Evolutionary conservation across 2,888 invertebrate species (phyloP).

Genomic region (Portevinia maculata): DNA sequence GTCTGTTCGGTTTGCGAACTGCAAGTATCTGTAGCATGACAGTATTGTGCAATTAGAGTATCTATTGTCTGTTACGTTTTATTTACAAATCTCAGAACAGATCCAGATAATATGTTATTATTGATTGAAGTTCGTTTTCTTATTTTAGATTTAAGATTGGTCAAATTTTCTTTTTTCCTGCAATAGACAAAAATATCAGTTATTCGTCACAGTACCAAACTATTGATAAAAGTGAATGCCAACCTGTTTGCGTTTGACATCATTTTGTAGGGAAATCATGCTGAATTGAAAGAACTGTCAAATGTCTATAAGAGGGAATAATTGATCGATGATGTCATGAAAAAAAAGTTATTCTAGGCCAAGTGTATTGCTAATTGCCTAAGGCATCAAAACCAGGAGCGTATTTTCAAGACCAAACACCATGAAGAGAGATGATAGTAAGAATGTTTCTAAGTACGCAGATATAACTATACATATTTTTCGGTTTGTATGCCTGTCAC

Average conservation of each 20-base stretch:
- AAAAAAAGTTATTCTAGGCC: too few relatives aligned
- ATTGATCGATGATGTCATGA: constrained; percentile 45
- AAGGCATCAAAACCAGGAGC: not conserved
- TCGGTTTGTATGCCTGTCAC: constrained; percentile 14
- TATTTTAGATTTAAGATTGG: not conserved
- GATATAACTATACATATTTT: not conserved
- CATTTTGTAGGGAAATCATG: not conserved
- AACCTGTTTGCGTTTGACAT: constrained; percentile 43
- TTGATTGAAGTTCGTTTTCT: constrained; percentile 39
- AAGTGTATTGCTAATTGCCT: too few relatives aligned
- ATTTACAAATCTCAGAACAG: constrained; percentile 31
- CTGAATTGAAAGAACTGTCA: constrained; percentile 43
- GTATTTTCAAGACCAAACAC: not conserved
- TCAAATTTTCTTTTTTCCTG: constrained; percentile 8
- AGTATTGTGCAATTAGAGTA: constrained; percentile 28
- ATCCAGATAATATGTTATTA: constrained; percentile 24
- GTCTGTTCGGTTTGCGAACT: constrained; percentile 26
- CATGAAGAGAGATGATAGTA: constrained; percentile 28
- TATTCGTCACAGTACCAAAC: not conserved
- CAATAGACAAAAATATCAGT: constrained; percentile 6
- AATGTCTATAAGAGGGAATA: constrained; percentile 42
- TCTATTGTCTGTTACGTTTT: constrained; percentile 16
- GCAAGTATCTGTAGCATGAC: constrained; percentile 38
- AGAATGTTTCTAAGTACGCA: not conserved
- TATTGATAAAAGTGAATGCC: constrained; percentile 54